Percentiles rank a stretch among this genome's conserved stretches.
These are phyloP conservation scores for Lithophane leautieri DNA, from an alignment of 2,888 invertebrate species.

Conservation along the genomic window DNA sequence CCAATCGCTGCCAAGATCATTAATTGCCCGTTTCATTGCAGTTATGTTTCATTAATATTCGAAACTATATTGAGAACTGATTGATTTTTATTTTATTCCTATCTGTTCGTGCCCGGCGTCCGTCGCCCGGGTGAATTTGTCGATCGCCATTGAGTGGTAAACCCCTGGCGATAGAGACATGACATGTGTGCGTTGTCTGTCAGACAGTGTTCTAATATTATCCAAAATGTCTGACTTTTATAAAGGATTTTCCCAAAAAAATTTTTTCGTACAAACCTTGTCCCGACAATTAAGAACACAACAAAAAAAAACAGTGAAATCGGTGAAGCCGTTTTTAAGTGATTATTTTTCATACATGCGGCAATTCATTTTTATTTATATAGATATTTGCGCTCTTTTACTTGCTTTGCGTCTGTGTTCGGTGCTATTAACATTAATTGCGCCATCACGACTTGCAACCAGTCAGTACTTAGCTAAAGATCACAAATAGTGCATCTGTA, in stretches of 20 bases:
- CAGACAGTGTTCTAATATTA: too few species aligned
- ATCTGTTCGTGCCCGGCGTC: not conserved
- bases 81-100: constrained; percentile 66
- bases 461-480: constrained; percentile 34
- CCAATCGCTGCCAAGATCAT: constrained; percentile 81
- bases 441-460: constrained; percentile 43
- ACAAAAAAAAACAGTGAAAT: too few species aligned
- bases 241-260: too few species aligned
- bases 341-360: too few species aligned
- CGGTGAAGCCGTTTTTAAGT: too few species aligned
- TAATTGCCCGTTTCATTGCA: constrained; percentile 87
- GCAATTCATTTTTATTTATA: not conserved
- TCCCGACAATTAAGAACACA: too few species aligned
- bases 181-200: too few species aligned
- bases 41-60: constrained; percentile 85
- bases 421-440: constrained; percentile 48
- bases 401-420: constrained; percentile 27
- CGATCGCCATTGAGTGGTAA: too few species aligned
- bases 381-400: constrained; percentile 55
- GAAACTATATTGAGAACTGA: constrained; percentile 77
- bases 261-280: too few species aligned
- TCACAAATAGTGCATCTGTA: constrained; percentile 49
- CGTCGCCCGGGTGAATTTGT: not conserved
- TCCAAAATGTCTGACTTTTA: too few species aligned
- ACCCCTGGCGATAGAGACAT: too few species aligned